Percentiles rank a stretch among this genome's conserved stretches.
Evolutionary conservation across 2,888 invertebrate genomes (phyloP).

Genomic region (Penaeus monodon): DNA sequence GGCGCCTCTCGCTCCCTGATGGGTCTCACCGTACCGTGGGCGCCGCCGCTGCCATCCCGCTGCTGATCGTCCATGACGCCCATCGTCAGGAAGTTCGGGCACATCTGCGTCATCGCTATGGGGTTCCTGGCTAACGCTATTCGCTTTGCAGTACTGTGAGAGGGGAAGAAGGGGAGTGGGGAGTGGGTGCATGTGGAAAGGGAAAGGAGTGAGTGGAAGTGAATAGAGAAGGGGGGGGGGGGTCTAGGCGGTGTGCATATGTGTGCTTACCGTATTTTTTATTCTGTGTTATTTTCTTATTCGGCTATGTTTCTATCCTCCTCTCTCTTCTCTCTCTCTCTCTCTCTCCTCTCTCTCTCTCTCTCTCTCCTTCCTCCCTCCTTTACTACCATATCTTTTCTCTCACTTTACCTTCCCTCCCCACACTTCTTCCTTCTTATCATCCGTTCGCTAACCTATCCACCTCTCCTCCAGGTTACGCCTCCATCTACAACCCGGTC

Average conservation of each 20-base stretch:
- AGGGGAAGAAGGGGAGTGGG: no score
- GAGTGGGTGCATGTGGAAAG: no score
- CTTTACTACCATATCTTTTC: background rate
- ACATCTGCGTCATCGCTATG: slow-evolving; percentile 82
- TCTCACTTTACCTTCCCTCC: background rate
- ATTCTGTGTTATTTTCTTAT: no score
- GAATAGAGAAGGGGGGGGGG: no score
- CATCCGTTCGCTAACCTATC: background rate
- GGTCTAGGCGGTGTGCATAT: no score
- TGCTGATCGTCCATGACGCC: slow-evolving; percentile 81
- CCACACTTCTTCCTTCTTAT: background rate
- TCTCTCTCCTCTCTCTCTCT: background rate
- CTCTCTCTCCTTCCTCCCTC: background rate
- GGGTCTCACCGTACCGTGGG: slow-evolving; percentile 86
- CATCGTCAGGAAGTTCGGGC: slow-evolving; percentile 80
- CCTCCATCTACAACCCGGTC: slow-evolving; percentile 47
- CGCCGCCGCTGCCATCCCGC: slow-evolving; percentile 81
- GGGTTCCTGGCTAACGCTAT: slow-evolving; percentile 84
- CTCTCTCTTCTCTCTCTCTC: background rate
- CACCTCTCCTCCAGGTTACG: slow-evolving; percentile 34
- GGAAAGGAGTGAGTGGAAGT: no score
- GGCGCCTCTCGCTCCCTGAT: slow-evolving; percentile 82
- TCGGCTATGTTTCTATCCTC: background rate
- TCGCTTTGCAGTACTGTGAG: slow-evolving; percentile 75
- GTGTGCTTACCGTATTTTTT: no score